phyloP scores from a whole-genome alignment of 2,888 invertebrate species.

The Acheta domesticus region DNA sequence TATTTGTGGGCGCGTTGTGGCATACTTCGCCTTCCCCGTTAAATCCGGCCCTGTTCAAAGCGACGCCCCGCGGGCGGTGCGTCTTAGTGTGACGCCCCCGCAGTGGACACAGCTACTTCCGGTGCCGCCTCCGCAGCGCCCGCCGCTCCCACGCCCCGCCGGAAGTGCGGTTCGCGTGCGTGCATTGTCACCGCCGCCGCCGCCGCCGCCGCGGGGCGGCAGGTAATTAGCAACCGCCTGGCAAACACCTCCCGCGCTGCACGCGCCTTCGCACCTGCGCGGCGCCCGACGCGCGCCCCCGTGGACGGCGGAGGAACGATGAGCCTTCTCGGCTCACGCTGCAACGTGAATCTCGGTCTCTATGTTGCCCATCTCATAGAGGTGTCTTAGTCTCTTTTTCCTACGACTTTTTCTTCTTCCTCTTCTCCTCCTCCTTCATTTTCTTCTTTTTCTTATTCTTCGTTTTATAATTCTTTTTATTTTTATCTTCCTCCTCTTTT shows the following conservation, averaged over 20 bases:
- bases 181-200: background rate
- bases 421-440: background rate
- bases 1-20: too few relatives aligned
- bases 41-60: too few relatives aligned
- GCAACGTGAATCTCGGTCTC: too few relatives aligned
- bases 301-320: background rate
- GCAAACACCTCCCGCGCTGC: background rate
- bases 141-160: background rate
- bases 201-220: background rate
- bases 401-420: background rate
- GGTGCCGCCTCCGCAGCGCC: background rate
- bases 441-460: background rate
- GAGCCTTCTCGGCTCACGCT: background rate
- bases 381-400: background rate
- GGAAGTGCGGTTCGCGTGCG: background rate
- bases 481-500: background rate
- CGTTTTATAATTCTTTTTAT: background rate
- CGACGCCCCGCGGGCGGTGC: too few relatives aligned
- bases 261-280: background rate
- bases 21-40: too few relatives aligned
- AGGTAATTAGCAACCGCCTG: background rate
- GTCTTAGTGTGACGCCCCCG: background rate
- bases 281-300: background rate
- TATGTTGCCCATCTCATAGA: too few relatives aligned
- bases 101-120: background rate